Percentiles rank a stretch among this genome's conserved stretches.
phyloP scores from a whole-genome alignment of 2,797 vertebrate genomes.

The Gadopsis bispinosus region DNA sequence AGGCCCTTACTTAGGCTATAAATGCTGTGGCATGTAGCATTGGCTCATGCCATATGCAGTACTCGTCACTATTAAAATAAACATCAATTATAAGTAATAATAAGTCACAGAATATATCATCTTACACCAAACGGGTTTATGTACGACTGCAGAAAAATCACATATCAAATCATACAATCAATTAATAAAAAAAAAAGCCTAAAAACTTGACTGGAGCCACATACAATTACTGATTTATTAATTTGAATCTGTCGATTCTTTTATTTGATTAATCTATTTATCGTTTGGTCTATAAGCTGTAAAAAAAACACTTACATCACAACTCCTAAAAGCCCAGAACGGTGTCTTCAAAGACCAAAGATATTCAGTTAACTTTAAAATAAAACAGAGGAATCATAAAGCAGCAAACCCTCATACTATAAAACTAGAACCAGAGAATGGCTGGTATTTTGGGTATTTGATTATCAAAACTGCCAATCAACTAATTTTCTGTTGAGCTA shows the following conservation, averaged over 20 bases:
- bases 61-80: not conserved
- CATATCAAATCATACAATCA: no score
- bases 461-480: not conserved
- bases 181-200: no score
- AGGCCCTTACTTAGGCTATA: not conserved
- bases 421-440: no score
- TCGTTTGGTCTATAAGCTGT: no score
- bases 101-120: not conserved
- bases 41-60: no score
- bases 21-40: no score
- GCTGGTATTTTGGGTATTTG: not conserved
- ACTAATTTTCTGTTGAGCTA: not conserved
- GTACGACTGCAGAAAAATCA: no score
- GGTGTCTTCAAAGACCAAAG: no score
- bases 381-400: not conserved
- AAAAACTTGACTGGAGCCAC: not conserved
- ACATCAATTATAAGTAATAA: no score
- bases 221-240: not conserved
- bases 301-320: not conserved
- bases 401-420: not conserved
- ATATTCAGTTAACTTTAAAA: not conserved
- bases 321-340: not conserved
- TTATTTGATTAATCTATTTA: no score
- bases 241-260: not conserved
- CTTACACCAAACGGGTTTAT: no score